phyloP scores from a whole-genome alignment of 2,888 invertebrate genomes.

The Melanophora roralis region DNA sequence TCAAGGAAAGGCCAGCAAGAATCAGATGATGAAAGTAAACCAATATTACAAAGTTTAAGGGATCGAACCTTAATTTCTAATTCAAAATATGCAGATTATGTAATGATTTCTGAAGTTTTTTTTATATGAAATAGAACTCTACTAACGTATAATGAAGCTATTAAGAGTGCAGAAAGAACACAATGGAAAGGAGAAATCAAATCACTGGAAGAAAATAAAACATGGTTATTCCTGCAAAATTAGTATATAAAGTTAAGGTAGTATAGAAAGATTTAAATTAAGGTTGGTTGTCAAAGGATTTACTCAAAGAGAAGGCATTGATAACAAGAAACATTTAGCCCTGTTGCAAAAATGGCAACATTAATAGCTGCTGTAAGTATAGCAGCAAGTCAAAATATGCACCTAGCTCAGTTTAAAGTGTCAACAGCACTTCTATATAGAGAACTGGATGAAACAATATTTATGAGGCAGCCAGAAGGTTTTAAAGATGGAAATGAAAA shows the following conservation, averaged over 20 bases:
- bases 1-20: background rate
- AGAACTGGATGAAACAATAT: conserved; percentile 37
- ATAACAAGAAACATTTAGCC: conserved; percentile 62
- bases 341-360: conserved; percentile 51
- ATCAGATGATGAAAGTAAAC: background rate
- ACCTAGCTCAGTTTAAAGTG: too few species aligned
- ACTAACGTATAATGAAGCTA: background rate
- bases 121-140: background rate
- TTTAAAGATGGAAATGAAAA: conserved; percentile 35
- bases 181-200: conserved; percentile 1
- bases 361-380: conserved; percentile 50
- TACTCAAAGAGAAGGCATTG: conserved; percentile 36
- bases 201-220: background rate
- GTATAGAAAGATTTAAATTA: background rate
- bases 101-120: background rate
- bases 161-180: background rate
- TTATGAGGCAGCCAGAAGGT: conserved; percentile 56
- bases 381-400: conserved; percentile 37
- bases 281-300: conserved; percentile 59
- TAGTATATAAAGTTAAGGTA: background rate
- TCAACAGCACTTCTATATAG: conserved; percentile 26
- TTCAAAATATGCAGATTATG: background rate
- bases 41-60: background rate
- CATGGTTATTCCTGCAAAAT: background rate
- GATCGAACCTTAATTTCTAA: background rate